Percentiles rank a stretch among this genome's conserved stretches.
phyloP scores from a whole-genome alignment of 2,113 vertebrate genomes.

The Papio anubis region DNA sequence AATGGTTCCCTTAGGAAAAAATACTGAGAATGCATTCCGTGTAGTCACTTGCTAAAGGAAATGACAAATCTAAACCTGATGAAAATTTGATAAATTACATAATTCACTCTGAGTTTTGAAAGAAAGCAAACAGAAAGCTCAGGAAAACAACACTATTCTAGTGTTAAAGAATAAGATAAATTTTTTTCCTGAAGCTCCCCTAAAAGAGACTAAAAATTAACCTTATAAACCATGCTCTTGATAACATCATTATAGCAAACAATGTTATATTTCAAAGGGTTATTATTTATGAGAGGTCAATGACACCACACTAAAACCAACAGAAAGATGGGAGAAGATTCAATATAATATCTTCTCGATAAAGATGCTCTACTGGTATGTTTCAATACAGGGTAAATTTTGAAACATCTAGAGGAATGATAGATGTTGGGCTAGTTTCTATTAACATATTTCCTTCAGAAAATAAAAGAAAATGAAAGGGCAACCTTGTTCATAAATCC shows the following conservation, averaged over 20 bases:
- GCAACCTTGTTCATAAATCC: background rate
- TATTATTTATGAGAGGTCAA: background rate
- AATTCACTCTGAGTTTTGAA: background rate
- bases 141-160: background rate
- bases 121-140: background rate
- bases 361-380: background rate
- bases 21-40: background rate
- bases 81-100: background rate
- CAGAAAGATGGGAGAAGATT: background rate
- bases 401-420: background rate
- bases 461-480: background rate
- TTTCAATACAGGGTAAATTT: background rate
- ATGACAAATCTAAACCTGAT: background rate
- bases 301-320: background rate
- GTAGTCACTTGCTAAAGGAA: background rate
- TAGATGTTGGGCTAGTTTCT: background rate
- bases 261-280: background rate
- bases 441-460: background rate
- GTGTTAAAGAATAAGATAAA: background rate
- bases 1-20: background rate
- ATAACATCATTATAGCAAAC: background rate
- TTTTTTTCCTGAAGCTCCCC: background rate
- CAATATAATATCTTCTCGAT: background rate
- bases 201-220: background rate
- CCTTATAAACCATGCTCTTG: background rate